phyloP scores from a whole-genome alignment of 2,888 invertebrate species.

The Panzeria rudis region DNA sequence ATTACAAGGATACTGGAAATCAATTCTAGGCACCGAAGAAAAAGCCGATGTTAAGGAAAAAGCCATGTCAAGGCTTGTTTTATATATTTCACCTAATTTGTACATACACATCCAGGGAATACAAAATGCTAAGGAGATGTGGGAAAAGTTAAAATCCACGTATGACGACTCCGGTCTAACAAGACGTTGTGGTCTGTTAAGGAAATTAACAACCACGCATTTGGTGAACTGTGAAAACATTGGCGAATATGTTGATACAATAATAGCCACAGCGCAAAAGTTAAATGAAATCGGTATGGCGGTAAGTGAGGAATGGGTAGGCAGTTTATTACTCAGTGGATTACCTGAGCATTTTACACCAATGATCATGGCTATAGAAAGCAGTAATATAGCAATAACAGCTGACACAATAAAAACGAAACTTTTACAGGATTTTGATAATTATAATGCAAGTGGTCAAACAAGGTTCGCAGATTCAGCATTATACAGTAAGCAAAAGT shows the following conservation, averaged over 20 bases:
- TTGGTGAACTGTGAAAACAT: conserved; percentile 41
- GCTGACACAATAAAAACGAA: conserved; percentile 53
- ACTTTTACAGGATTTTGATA: conserved; percentile 40
- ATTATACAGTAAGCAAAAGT: neutral
- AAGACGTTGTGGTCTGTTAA: conserved; percentile 51
- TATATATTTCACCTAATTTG: conserved; percentile 57
- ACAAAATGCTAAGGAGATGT: conserved; percentile 45
- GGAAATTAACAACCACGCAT: conserved; percentile 60
- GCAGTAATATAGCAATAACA: conserved; percentile 37
- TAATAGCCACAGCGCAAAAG: conserved; percentile 54
- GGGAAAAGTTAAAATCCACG: conserved; percentile 33
- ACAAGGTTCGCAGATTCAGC: neutral
- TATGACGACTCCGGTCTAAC: conserved; percentile 50
- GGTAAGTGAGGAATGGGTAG: conserved; percentile 58
- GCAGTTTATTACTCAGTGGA: conserved; percentile 40
- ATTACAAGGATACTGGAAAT: conserved; percentile 56
- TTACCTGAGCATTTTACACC: conserved; percentile 60
- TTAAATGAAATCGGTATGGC: conserved; percentile 54
- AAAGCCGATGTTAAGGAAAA: conserved; percentile 11
- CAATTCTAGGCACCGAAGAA: conserved; percentile 20
- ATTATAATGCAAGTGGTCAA: conserved; percentile 10
- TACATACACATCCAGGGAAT: conserved; percentile 57
- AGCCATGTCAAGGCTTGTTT: conserved; percentile 48
- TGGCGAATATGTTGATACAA: conserved; percentile 56
- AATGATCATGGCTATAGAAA: conserved; percentile 60